These are phyloP conservation scores for Pachyramphus minor DNA, from an alignment of 2,113 vertebrate species.

Conservation along the genomic window DNA sequence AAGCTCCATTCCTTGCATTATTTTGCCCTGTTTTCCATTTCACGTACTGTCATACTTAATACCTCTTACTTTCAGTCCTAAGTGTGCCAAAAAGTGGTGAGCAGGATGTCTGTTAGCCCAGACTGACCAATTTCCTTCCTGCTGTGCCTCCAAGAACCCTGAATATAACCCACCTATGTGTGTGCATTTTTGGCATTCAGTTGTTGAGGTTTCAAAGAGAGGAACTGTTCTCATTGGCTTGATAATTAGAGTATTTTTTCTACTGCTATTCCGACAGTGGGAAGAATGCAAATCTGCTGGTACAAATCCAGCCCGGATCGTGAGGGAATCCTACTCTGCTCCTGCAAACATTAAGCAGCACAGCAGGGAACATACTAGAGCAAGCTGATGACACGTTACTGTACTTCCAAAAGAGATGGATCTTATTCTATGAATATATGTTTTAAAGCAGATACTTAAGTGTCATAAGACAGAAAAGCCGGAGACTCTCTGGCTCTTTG, in stretches of 20 bases:
- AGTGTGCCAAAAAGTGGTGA: background rate
- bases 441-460: too few species aligned
- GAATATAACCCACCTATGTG: background rate
- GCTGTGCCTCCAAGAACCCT: background rate
- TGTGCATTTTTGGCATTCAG: background rate
- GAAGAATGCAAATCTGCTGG: background rate
- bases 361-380: background rate
- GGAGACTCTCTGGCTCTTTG: too few species aligned
- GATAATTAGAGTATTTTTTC: background rate
- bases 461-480: too few species aligned
- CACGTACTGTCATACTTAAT: background rate
- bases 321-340: background rate
- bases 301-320: background rate
- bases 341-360: background rate
- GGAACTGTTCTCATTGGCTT: background rate
- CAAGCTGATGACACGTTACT: background rate
- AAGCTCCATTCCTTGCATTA: background rate
- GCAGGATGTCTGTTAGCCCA: constrained; percentile 29
- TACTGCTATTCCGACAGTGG: background rate
- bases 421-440: too few species aligned
- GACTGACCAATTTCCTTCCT: constrained; percentile 2
- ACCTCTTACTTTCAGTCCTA: background rate
- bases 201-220: background rate
- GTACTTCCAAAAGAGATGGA: too few species aligned
- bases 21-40: background rate